Percentiles rank a stretch among this genome's conserved stretches.
These are phyloP conservation scores for Grantiella picta DNA, from an alignment of 2,113 vertebrate genomes.

Conservation along the genomic window DNA sequence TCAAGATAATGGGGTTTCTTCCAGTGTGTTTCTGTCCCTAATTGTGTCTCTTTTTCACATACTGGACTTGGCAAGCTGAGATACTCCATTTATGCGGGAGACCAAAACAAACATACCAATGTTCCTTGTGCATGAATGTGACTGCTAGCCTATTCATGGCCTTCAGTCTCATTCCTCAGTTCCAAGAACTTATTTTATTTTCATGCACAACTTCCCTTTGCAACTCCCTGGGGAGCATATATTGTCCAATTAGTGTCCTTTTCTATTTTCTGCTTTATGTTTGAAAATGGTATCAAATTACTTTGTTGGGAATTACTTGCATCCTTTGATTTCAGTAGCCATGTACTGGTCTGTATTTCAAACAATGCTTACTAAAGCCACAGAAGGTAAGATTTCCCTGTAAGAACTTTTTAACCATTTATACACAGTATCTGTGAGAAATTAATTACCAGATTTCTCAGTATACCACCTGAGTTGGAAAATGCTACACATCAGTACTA, in stretches of 20 bases:
- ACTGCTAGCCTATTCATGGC: neutral
- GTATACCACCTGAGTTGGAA: neutral
- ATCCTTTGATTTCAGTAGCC: neutral
- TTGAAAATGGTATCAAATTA: neutral
- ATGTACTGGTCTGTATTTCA: neutral
- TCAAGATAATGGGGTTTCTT: conserved; percentile 19
- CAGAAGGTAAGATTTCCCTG: neutral
- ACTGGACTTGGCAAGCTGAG: neutral
- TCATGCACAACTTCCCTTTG: conserved; percentile 13
- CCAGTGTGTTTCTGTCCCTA: neutral
- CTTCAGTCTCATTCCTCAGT: neutral
- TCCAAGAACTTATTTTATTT: conserved; percentile 14
- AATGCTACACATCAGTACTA: neutral
- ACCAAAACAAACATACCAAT: neutral
- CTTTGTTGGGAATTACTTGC: neutral
- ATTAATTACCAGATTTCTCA: neutral
- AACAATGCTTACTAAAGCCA: neutral
- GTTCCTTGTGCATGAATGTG: neutral
- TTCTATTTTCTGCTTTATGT: neutral
- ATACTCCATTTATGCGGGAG: neutral
- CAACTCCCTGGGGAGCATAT: neutral
- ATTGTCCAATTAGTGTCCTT: neutral
- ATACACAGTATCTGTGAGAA: neutral
- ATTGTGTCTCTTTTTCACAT: neutral
- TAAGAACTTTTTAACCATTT: neutral